Base-by-base conservation (phyloP, 2,888 invertebrate genomes). In the Labia minor region DNA sequence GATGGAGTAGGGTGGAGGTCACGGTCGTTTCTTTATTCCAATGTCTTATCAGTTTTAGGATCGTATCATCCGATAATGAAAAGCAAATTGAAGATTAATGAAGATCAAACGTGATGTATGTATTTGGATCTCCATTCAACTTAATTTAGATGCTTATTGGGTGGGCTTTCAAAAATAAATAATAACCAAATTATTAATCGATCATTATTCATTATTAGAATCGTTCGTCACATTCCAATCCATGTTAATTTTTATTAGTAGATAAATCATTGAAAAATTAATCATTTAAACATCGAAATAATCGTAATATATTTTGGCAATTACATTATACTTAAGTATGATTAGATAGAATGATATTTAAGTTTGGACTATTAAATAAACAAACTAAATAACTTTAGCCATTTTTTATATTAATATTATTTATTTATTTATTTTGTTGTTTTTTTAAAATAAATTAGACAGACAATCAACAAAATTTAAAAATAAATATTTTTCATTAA, bases 21-120 rank as follows among this genome's bases (percentile, higher is more conserved):
- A 49, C 3, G 49, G 49, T 14, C 49, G 49, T 49, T 11, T 4
- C 49, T 49, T 49, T 49, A 8, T 49, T 49, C 16, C n/a, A 16
- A 2, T 4, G 16, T 3, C 49, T 49, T 49, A 49, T 49, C 49
- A 49, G n/a, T 3, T 3, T 14, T 16, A 14, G n/a, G 6, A 49
- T 49, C 49, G 14, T 14, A 49, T 49, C 14, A n/a, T 16, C 14
- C 49, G 49, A 49, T 49, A 49, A 49, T 49, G 49, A 49, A 49
- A 49, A 16, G 49, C 49, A 49, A 49, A 49, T 49, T 49, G 49
- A 49, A 49, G 49, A 49, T 49, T 49, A 49, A 49, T 49, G 49
- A 49, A 49, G 49, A 49, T 49, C 49, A 4, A 49, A 2, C 4
- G 49, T 49, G 49, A 49, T 49, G 49, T 49, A 49, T 49, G 49